Percentiles rank a stretch among this genome's conserved stretches.
phyloP scores from a whole-genome alignment of 2,888 invertebrate species.

The Eristalis tenax region DNA sequence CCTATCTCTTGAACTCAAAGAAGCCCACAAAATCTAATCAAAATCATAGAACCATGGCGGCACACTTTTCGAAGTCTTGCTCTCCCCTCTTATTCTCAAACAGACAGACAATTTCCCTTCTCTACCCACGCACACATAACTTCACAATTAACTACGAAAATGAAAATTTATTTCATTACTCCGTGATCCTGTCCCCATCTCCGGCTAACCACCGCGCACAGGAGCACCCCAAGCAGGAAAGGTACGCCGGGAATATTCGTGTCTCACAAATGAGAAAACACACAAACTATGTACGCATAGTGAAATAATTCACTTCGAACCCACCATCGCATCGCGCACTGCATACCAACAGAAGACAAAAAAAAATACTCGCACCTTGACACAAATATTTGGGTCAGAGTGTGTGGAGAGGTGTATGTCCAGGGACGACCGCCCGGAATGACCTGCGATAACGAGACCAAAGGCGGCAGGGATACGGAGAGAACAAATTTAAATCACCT shows the following conservation, averaged over 20 bases:
- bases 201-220: neutral
- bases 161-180: conserved; percentile 61
- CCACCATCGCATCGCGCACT: too few species aligned
- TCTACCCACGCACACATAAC: conserved; percentile 22
- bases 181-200: conserved; percentile 32
- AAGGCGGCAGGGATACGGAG: neutral
- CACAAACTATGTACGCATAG: conserved; percentile 24
- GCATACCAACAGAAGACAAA: neutral
- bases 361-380: conserved; percentile 25
- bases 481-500: neutral
- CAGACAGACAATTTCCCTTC: neutral
- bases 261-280: conserved; percentile 14
- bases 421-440: neutral
- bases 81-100: neutral
- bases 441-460: neutral
- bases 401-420: neutral
- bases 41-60: conserved; percentile 36
- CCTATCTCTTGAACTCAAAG: neutral
- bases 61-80: conserved; percentile 1
- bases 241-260: conserved; percentile 36
- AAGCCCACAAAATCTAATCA: conserved; percentile 35
- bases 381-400: conserved; percentile 41
- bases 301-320: neutral
- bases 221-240: neutral
- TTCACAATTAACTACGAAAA: conserved; percentile 47